A percentile compares a stretch with the other conserved stretches of the same genome.
phyloP scores from a whole-genome alignment of 2,797 vertebrate species.

The Takifugu ocellatus region DNA sequence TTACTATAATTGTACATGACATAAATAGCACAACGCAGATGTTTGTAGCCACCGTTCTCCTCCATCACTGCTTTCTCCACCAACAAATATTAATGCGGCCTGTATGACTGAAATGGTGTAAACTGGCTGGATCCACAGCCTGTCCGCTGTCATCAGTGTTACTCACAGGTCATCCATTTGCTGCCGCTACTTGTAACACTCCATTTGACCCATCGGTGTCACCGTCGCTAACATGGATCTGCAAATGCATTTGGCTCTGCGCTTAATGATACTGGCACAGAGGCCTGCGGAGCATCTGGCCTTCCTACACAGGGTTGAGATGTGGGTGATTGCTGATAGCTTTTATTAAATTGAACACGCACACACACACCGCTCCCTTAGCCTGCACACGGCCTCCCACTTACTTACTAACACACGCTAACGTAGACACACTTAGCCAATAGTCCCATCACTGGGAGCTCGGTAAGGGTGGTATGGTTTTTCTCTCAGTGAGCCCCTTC shows the following conservation, averaged over 20 bases:
- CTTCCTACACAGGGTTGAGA: constrained; percentile 45
- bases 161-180: constrained; percentile 47
- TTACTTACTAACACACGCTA: not conserved
- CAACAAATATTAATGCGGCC: constrained; percentile 40
- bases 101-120: constrained; percentile 38
- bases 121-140: constrained; percentile 38
- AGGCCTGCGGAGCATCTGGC: constrained; percentile 68
- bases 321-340: constrained; percentile 46
- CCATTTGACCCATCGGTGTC: constrained; percentile 69
- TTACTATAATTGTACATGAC: no score
- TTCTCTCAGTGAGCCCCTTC: constrained; percentile 42
- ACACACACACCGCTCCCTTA: constrained; percentile 10
- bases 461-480: constrained; percentile 42
- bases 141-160: constrained; percentile 61
- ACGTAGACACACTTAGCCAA: constrained; percentile 3
- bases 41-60: no score
- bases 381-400: not conserved
- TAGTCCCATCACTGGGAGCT: not conserved
- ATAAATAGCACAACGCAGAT: no score
- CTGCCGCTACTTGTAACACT: constrained; percentile 64
- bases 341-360: constrained; percentile 49
- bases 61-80: not conserved
- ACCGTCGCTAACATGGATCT: constrained; percentile 63
- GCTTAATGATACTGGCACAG: constrained; percentile 61
- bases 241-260: constrained; percentile 64